Conservation (phyloP, 2,888 invertebrate species). For the Plagiodera versicolora region DNA sequence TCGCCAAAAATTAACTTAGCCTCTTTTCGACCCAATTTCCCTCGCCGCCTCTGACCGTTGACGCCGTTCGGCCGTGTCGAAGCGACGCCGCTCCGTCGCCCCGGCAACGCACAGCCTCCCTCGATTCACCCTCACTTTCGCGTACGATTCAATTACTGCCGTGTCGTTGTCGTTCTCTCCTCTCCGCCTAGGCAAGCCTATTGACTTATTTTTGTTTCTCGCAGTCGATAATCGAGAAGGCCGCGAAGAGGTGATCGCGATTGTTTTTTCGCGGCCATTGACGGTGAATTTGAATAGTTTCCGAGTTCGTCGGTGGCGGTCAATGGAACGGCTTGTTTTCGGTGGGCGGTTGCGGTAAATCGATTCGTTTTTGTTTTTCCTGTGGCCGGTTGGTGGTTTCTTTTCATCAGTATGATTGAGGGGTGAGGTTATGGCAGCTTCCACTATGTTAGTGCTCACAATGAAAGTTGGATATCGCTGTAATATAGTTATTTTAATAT, state of each 20-base stretch:
- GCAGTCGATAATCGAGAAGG: slow-evolving; percentile 19
- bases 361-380: neutral
- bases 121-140: slow-evolving; percentile 39
- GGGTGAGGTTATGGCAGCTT: too few relatives aligned
- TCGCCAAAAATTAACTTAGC: too few relatives aligned
- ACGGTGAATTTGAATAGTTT: too few relatives aligned
- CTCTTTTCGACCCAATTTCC: neutral
- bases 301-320: too few relatives aligned
- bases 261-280: neutral
- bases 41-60: slow-evolving; percentile 27
- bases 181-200: slow-evolving; percentile 35
- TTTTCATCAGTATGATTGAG: too few relatives aligned
- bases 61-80: slow-evolving; percentile 30
- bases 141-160: slow-evolving; percentile 54
- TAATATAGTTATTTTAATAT: too few relatives aligned
- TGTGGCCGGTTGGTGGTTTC: neutral
- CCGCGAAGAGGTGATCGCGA: slow-evolving; percentile 2
- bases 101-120: slow-evolving; percentile 53
- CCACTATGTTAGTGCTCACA: too few relatives aligned
- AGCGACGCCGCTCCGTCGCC: slow-evolving; percentile 52
- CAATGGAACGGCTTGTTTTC: too few relatives aligned
- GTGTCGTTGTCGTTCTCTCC: slow-evolving; percentile 53
- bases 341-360: neutral
- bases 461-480: too few relatives aligned
- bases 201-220: slow-evolving; percentile 48